Conservation (phyloP, 2,113 vertebrate species). For the Triplophysa dalaica region DNA sequence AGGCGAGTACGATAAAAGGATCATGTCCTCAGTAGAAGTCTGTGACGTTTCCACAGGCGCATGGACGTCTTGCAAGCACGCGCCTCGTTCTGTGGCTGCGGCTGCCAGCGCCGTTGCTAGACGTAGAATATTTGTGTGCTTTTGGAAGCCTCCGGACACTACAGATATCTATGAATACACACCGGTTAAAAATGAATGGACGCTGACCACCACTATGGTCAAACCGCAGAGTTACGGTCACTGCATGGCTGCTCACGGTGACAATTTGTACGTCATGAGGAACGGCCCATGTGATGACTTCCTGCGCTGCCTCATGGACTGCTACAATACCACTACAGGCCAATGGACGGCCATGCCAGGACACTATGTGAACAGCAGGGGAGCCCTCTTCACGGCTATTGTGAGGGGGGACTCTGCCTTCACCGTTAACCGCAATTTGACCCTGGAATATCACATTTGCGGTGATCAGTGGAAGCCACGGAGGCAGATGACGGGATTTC, state of each 20-base stretch:
- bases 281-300: slow-evolving; percentile 92
- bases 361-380: slow-evolving; percentile 93
- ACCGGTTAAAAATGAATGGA: slow-evolving; percentile 74
- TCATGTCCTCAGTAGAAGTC: slow-evolving; percentile 80
- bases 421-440: slow-evolving; percentile 88
- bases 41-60: slow-evolving; percentile 72
- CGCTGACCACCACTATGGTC: slow-evolving; percentile 78
- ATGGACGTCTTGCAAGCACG: slow-evolving; percentile 79
- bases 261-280: slow-evolving; percentile 91
- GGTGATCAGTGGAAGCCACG: slow-evolving; percentile 80
- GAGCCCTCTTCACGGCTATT: slow-evolving; percentile 87
- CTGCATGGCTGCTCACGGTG: slow-evolving; percentile 90
- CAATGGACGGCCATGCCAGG: slow-evolving; percentile 89
- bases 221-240: slow-evolving; percentile 90
- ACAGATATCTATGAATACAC: slow-evolving; percentile 86
- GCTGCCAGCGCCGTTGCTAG: slow-evolving; percentile 82
- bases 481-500: slow-evolving; percentile 86
- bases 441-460: slow-evolving; percentile 82
- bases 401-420: slow-evolving; percentile 84
- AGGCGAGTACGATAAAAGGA: slow-evolving; percentile 80
- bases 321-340: slow-evolving; percentile 84
- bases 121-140: slow-evolving; percentile 87
- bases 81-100: slow-evolving; percentile 80
- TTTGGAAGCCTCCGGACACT: slow-evolving; percentile 89
- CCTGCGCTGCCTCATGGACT: slow-evolving; percentile 87